These are phyloP conservation scores for Leucophora obtusa DNA, from an alignment of 2,888 invertebrate genomes.

Conservation along the genomic window DNA sequence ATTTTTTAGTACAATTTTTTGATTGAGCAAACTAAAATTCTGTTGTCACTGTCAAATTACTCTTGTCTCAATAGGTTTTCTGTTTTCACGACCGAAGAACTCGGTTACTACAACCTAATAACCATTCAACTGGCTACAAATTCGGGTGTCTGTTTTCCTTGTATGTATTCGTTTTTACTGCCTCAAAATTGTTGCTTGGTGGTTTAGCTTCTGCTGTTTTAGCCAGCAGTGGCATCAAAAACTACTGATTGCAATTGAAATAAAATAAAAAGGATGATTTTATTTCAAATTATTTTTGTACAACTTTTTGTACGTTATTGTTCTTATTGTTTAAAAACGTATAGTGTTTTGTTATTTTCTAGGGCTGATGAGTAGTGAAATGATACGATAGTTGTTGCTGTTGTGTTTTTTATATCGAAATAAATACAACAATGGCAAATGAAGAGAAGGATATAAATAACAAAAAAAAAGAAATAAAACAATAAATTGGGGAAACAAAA, in stretches of 20 bases:
- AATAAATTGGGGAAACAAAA: not conserved
- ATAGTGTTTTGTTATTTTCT: not conserved
- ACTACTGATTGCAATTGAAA: conserved; percentile 19
- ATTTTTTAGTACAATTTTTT: too few species aligned
- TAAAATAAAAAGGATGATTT: conserved; percentile 1
- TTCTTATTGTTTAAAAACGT: not conserved
- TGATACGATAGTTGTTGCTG: conserved; percentile 32
- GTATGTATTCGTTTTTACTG: too few species aligned
- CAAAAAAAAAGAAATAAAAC: not conserved
- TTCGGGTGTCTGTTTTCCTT: too few species aligned
- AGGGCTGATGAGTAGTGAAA: conserved; percentile 4
- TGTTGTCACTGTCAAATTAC: too few species aligned
- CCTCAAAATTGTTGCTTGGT: too few species aligned
- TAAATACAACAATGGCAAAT: conserved; percentile 47
- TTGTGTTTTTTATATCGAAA: conserved; percentile 31
- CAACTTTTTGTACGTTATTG: conserved; percentile 2
- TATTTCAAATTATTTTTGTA: conserved; percentile 4
- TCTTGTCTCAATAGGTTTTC: too few species aligned
- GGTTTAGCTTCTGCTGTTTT: not conserved
- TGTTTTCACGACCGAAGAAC: too few species aligned
- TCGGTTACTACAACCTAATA: too few species aligned
- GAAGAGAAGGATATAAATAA: conserved; percentile 37
- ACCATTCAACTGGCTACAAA: too few species aligned
- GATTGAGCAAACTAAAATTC: too few species aligned
- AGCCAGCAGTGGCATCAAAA: not conserved